Evolutionary conservation across 2,113 vertebrate genomes (phyloP).

Genomic region (Sisor rabdophorus): DNA sequence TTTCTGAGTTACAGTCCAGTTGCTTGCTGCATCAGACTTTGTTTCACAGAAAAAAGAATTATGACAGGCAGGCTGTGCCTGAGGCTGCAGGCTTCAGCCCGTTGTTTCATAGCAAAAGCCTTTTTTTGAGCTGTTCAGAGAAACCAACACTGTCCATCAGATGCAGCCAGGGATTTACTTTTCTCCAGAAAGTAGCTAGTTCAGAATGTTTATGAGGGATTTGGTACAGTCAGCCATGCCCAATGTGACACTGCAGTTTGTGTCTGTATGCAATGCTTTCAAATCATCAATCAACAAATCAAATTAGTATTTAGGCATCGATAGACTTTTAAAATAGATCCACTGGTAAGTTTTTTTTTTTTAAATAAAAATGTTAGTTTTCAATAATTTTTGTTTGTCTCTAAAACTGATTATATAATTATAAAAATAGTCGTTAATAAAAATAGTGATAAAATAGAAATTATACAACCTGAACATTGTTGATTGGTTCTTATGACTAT

Average conservation of each 20-base stretch:
- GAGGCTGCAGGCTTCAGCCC: slow-evolving; percentile 48
- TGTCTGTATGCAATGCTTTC: not conserved
- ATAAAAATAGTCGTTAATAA: no score
- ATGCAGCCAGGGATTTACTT: slow-evolving; percentile 32
- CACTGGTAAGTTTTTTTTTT: no score
- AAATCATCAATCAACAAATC: no score
- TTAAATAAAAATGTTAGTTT: no score
- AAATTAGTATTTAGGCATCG: no score
- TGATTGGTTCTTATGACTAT: no score
- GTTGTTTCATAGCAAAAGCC: slow-evolving; percentile 39
- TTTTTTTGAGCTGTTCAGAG: slow-evolving; percentile 33
- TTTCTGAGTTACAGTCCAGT: slow-evolving; percentile 20
- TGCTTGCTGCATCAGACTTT: slow-evolving; percentile 32
- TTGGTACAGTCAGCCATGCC: slow-evolving; percentile 4
- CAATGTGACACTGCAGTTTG: slow-evolving; percentile 22
- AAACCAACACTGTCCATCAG: slow-evolving; percentile 44
- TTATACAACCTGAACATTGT: no score
- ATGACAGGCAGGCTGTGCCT: slow-evolving; percentile 48
- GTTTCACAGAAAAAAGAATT: slow-evolving; percentile 29
- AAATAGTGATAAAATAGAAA: no score
- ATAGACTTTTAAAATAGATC: no score
- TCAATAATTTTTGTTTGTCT: no score
- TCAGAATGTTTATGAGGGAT: not conserved
- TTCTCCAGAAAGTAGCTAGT: not conserved
- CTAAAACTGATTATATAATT: no score